A percentile compares a stretch with the other conserved stretches of the same genome.
Conservation (phyloP, 2,888 invertebrate genomes). For the Macrosoma leucophasiata region DNA sequence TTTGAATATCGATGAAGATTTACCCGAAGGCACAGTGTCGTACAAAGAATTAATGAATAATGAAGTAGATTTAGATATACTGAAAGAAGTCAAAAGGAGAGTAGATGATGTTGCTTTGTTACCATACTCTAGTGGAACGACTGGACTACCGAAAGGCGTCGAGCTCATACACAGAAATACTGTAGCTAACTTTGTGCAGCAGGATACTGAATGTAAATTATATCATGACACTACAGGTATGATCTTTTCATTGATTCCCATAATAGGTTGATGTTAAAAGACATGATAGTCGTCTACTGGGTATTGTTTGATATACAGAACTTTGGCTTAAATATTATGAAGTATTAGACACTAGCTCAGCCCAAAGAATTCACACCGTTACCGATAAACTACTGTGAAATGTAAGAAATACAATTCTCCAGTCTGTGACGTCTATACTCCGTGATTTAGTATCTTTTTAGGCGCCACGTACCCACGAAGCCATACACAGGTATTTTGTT, state of each 20-base stretch:
- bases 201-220: slow-evolving; percentile 39
- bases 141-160: slow-evolving; percentile 87
- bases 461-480: too few species aligned
- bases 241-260: too few species aligned
- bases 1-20: slow-evolving; percentile 29
- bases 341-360: too few species aligned
- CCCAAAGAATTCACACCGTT: too few species aligned
- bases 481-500: too few species aligned
- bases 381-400: too few species aligned
- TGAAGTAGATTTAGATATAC: slow-evolving; percentile 58
- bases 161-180: slow-evolving; percentile 77
- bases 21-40: slow-evolving; percentile 74
- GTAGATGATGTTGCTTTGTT: slow-evolving; percentile 78
- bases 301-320: not conserved
- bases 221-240: slow-evolving; percentile 37
- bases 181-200: slow-evolving; percentile 62
- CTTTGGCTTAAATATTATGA: not conserved
- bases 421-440: too few species aligned
- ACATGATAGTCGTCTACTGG: not conserved
- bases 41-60: slow-evolving; percentile 75
- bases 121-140: slow-evolving; percentile 91
- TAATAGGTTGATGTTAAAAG: too few species aligned
- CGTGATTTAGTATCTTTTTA: too few species aligned
- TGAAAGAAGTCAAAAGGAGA: slow-evolving; percentile 51
- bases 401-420: too few species aligned